Conservation (phyloP, 2,888 invertebrate genomes). For the Tetragonisca angustula region DNA sequence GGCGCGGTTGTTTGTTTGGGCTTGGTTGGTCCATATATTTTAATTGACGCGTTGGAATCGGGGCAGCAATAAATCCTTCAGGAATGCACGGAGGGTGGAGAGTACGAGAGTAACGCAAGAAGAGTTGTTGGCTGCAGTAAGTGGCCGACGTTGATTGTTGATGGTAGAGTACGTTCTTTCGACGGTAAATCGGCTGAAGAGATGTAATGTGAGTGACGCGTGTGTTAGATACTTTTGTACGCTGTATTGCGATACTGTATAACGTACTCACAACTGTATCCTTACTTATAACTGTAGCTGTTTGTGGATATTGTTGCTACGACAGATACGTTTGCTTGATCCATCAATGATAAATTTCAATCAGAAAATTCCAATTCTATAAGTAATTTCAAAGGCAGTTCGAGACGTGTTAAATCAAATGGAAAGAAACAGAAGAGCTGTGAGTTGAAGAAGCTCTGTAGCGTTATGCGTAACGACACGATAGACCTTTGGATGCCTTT, state of each 20-base stretch:
- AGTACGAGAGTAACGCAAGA: neutral
- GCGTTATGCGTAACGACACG: slow-evolving; percentile 40
- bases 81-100: neutral
- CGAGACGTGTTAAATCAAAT: no score
- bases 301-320: neutral
- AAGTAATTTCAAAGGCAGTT: neutral
- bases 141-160: neutral
- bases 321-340: neutral
- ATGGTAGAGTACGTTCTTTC: no score
- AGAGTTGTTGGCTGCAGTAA: neutral
- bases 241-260: neutral
- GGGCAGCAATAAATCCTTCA: slow-evolving; percentile 4
- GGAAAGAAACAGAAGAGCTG: neutral
- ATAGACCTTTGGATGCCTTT: slow-evolving; percentile 36
- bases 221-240: neutral
- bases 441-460: slow-evolving; percentile 9
- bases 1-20: slow-evolving; percentile 21
- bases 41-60: slow-evolving; percentile 30
- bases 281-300: no score
- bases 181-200: neutral
- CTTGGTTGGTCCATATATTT: slow-evolving; percentile 34
- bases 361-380: neutral
- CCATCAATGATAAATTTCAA: neutral
- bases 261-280: neutral
- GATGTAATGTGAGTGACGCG: neutral